Conservation (phyloP, 2,113 vertebrate genomes). For the Neodon shergylaensis region DNA sequence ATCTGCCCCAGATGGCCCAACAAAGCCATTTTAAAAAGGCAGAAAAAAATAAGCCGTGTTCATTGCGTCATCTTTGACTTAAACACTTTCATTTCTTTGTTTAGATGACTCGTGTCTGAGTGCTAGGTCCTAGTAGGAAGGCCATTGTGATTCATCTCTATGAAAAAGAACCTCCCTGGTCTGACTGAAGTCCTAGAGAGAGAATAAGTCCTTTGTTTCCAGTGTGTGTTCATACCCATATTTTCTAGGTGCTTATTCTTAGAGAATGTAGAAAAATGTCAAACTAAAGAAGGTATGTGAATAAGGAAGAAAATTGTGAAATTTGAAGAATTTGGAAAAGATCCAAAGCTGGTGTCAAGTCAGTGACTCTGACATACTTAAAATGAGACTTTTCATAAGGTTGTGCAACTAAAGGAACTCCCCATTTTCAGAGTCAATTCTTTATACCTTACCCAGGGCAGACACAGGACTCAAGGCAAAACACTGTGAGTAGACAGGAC, state of each 20-base stretch:
- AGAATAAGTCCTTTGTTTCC: background rate
- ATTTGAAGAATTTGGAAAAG: background rate
- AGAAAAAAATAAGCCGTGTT: background rate
- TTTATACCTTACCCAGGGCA: background rate
- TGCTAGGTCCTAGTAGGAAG: background rate
- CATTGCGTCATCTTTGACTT: background rate
- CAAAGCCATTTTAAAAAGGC: background rate
- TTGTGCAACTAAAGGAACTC: background rate
- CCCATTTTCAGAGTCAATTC: background rate
- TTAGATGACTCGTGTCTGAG: background rate
- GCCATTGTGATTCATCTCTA: background rate
- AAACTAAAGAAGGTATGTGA: conserved; percentile 1
- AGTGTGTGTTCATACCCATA: too few relatives aligned
- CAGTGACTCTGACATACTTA: background rate
- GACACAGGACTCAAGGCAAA: background rate
- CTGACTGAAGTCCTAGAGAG: background rate
- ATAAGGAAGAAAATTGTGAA: conserved; percentile 32
- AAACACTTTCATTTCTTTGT: conserved; percentile 1
- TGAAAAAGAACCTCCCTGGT: background rate
- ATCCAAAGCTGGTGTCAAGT: background rate
- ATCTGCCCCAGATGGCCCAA: conserved; percentile 13
- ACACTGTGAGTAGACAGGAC: background rate
- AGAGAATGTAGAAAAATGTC: background rate
- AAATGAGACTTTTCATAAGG: background rate
- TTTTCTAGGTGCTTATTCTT: background rate